Base-by-base conservation (phyloP, 2,888 invertebrate genomes). In the Pteria penguin region DNA sequence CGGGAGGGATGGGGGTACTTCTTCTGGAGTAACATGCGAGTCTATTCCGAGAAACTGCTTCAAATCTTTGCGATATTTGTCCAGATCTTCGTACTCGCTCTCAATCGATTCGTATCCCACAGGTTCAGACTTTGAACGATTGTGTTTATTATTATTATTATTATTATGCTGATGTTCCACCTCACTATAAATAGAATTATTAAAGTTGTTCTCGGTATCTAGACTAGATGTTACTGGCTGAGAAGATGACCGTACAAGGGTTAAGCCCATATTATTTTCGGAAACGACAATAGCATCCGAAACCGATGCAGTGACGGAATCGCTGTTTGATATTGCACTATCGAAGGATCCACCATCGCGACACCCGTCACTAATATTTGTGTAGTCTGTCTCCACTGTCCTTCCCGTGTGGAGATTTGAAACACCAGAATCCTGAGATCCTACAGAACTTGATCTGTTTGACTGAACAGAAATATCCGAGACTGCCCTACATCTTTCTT, bases 371-470 rank as follows among this genome's bases (percentile, higher is more conserved):
- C 26, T 58, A 11, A 72, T 63, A 1, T 36, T 27, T 61, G 45
- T 22, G 32, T 55, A 29, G n/a, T 62, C 54, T 45, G 55, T 29
- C 27, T 75, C 72, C 18, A 45, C 18, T 45, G 18, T 45, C 45
- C 45, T 45, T 45, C 45, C 45, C 24, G 32, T 57, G 18, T 62
- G 33, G 24, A 29, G 60, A 0, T 33, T 31, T 22, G 79, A 70
- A 32, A 86, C 74, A 18, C 87, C 87, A 4, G 87, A 87, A 74
- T 87, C 87, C 33, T 81, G 76, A 11, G 86, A 86, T 24, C 81
- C 80, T 5, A 81, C 73, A 8, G 85, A 85, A 32, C 74, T 78
- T 8, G 85, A 85, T 4, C 82, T 62, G 2, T 61, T 36, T 8
- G 33, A 52, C 24, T 74, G 67, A 2, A 29, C 57, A 24, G 66